These are phyloP conservation scores for Amphibalanus amphitrite DNA, from an alignment of 1,140 invertebrate genomes.

Conservation along the genomic window DNA sequence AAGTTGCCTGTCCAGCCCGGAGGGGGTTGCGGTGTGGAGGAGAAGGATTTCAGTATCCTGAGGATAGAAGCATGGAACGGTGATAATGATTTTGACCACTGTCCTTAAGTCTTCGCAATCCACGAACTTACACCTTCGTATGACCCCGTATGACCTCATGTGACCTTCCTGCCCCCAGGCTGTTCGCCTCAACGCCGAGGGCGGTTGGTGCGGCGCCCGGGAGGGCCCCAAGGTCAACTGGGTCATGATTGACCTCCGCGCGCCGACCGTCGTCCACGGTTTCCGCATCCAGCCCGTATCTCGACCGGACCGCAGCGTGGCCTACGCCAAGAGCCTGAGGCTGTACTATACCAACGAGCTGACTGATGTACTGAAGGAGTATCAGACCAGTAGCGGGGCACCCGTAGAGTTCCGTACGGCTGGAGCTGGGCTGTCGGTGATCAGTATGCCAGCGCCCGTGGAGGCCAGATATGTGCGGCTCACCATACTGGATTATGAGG, in stretches of 20 bases:
- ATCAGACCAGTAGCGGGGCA: constrained; percentile 74
- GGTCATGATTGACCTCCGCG: constrained; percentile 69
- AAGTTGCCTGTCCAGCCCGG: too few species aligned
- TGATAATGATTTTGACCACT: too few species aligned
- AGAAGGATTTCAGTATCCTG: too few species aligned
- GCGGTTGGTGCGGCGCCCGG: constrained; percentile 76
- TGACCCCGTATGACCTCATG: constrained; percentile 24
- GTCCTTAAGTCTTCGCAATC: too few species aligned
- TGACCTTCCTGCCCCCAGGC: neutral
- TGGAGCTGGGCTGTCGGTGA: constrained; percentile 57
- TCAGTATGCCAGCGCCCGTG: constrained; percentile 76
- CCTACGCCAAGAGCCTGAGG: constrained; percentile 68
- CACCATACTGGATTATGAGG: constrained; percentile 65
- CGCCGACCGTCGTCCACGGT: constrained; percentile 69
- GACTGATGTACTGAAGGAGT: constrained; percentile 74
- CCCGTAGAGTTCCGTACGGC: constrained; percentile 80
- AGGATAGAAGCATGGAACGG: too few species aligned
- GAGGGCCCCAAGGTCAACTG: constrained; percentile 69
- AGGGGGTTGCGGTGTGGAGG: too few species aligned
- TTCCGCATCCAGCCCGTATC: constrained; percentile 75
- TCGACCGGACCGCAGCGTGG: constrained; percentile 53
- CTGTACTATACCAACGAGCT: constrained; percentile 74
- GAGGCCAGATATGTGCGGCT: constrained; percentile 78
- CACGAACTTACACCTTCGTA: too few species aligned
- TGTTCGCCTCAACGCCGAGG: constrained; percentile 40